Percentiles rank a stretch among this genome's conserved stretches.
Conservation (phyloP, 2,888 invertebrate genomes). For the Melieria picta region DNA sequence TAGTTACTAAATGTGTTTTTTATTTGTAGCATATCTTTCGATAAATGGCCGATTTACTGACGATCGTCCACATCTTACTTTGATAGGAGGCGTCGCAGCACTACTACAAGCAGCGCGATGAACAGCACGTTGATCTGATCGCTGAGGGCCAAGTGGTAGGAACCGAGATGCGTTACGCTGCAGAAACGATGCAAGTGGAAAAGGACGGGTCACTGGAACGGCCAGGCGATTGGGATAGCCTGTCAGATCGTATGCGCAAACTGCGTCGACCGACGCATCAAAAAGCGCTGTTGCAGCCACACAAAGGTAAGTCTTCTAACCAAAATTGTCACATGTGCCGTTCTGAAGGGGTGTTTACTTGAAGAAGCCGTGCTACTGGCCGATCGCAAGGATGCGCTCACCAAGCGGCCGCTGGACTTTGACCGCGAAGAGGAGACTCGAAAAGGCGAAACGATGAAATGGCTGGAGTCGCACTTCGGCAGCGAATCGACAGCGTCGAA, state of each 20-base stretch:
- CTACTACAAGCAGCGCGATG: conserved; percentile 79
- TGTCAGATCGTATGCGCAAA: conserved; percentile 79
- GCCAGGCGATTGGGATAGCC: conserved; percentile 78
- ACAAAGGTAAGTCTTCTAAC: conserved; percentile 65
- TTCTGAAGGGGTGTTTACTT: conserved; percentile 34
- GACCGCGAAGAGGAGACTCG: conserved; percentile 90
- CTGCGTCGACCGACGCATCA: conserved; percentile 68
- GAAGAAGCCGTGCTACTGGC: conserved; percentile 64
- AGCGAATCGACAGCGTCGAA: conserved; percentile 85
- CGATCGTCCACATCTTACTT: too few relatives aligned
- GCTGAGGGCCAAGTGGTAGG: conserved; percentile 83
- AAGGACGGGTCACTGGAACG: conserved; percentile 75
- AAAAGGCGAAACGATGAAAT: conserved; percentile 89
- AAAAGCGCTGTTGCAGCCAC: conserved; percentile 66
- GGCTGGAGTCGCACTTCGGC: conserved; percentile 91
- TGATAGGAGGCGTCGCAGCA: conserved; percentile 70
- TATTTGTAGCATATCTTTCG: not conserved
- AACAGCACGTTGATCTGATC: conserved; percentile 84
- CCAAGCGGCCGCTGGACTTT: conserved; percentile 83
- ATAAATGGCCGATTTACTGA: too few relatives aligned
- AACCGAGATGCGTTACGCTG: conserved; percentile 83
- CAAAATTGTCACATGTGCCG: not conserved
- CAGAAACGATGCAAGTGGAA: conserved; percentile 84
- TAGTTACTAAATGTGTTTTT: not conserved
- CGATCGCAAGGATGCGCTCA: conserved; percentile 83